Percentiles rank a stretch among this genome's conserved stretches.
These are phyloP conservation scores for Chironomus striatipennis DNA, from an alignment of 1,140 invertebrate genomes.

Conservation along the genomic window DNA sequence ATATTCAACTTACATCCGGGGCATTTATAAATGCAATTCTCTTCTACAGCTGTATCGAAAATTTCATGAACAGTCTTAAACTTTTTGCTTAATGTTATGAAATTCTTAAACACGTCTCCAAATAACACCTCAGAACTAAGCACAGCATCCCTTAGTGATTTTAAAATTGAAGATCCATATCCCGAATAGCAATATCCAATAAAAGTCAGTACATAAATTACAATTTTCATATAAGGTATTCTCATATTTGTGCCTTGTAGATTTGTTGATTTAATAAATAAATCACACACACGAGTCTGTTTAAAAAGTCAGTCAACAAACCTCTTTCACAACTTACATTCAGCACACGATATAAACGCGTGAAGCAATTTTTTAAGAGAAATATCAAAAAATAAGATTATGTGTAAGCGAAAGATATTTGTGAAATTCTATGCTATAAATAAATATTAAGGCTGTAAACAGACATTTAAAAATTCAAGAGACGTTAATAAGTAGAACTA, in stretches of 20 bases:
- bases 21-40: slow-evolving; percentile 68
- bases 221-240: slow-evolving; percentile 61
- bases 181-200: slow-evolving; percentile 68
- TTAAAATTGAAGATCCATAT: slow-evolving; percentile 62
- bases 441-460: too few species aligned
- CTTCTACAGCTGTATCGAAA: slow-evolving; percentile 73
- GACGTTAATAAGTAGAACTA: too few species aligned
- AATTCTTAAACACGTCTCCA: slow-evolving; percentile 62
- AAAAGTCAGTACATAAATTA: slow-evolving; percentile 65
- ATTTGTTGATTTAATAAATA: too few species aligned
- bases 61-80: slow-evolving; percentile 70
- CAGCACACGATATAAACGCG: too few species aligned
- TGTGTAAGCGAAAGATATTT: too few species aligned
- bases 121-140: slow-evolving; percentile 65
- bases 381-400: too few species aligned
- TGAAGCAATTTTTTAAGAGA: too few species aligned
- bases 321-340: too few species aligned
- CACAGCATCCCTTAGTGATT: slow-evolving; percentile 67
- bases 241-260: slow-evolving; percentile 44
- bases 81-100: slow-evolving; percentile 64
- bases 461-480: too few species aligned
- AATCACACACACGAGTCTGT: too few species aligned
- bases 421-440: too few species aligned
- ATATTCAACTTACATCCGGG: slow-evolving; percentile 49
- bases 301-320: too few species aligned